phyloP scores from a whole-genome alignment of 2,888 invertebrate species.

The Myopa testacea region DNA sequence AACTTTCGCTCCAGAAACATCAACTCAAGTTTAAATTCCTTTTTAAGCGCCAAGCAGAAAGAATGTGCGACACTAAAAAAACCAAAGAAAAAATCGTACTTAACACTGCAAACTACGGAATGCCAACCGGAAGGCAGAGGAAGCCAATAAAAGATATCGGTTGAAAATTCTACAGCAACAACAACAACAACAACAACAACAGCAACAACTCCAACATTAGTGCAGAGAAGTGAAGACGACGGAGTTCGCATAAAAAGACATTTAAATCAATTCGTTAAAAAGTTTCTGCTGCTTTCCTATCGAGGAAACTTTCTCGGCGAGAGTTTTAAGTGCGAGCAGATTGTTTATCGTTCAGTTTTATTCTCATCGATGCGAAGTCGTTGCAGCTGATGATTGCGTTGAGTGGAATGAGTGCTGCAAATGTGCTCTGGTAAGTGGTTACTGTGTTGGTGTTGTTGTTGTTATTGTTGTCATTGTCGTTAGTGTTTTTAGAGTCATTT shows the following conservation, averaged over 20 bases:
- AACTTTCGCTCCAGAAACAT: conserved; percentile 8
- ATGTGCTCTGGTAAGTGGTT: background rate
- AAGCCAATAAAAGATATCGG: conserved; percentile 27
- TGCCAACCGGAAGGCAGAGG: background rate
- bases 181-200: background rate
- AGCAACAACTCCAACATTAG: background rate
- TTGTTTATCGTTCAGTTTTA: conserved; percentile 9
- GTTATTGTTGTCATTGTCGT: background rate
- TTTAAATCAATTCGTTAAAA: conserved; percentile 26
- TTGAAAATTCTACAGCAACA: background rate
- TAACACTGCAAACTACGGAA: background rate
- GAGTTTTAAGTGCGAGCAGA: conserved; percentile 8
- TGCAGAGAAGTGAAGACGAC: background rate
- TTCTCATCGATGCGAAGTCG: background rate
- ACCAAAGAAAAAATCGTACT: background rate
- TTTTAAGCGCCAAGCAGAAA: background rate
- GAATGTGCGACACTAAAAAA: background rate
- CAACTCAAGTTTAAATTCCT: conserved; percentile 8
- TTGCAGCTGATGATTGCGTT: background rate
- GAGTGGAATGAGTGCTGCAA: background rate
- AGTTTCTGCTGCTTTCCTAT: conserved; percentile 11
- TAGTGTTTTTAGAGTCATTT: background rate
- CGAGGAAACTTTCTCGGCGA: conserved; percentile 20
- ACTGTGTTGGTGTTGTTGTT: background rate
- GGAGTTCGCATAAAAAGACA: conserved; percentile 18